Percentiles rank a stretch among this genome's conserved stretches.
phyloP scores from a whole-genome alignment of 2,888 invertebrate species.

The Scelioninae gen. 1 region DNA sequence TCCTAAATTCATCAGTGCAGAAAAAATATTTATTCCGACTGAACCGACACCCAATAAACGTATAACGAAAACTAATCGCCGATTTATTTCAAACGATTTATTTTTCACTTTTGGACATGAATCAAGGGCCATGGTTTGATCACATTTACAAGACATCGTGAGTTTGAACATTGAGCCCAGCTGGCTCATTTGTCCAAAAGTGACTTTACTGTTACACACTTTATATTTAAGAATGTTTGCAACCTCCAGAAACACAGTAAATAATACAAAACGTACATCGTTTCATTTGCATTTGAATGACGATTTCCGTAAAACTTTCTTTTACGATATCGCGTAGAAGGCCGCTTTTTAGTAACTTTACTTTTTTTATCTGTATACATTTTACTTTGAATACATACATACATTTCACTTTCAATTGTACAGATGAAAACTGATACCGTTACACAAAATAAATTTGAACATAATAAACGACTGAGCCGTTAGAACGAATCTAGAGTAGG shows the following conservation, averaged over 20 bases:
- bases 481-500: neutral
- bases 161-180: neutral
- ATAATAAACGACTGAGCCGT: neutral
- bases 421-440: neutral
- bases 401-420: too few relatives aligned
- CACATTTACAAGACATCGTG: slow-evolving; percentile 20
- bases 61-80: slow-evolving; percentile 6
- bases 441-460: neutral
- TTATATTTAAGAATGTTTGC: neutral
- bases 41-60: slow-evolving; percentile 25
- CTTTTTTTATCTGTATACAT: neutral
- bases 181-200: neutral
- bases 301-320: slow-evolving; percentile 33
- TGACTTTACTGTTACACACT: neutral
- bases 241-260: neutral
- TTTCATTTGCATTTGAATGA: neutral
- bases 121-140: neutral
- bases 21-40: neutral
- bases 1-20: neutral
- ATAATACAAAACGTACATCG: neutral
- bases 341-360: neutral
- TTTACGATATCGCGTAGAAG: slow-evolving; percentile 1
- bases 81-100: slow-evolving; percentile 4
- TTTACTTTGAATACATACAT: neutral
- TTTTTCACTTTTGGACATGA: slow-evolving; percentile 8